Percentiles rank a stretch among this genome's conserved stretches.
Conservation (phyloP, 2,113 vertebrate species). For the Alaudala cheleensis region DNA sequence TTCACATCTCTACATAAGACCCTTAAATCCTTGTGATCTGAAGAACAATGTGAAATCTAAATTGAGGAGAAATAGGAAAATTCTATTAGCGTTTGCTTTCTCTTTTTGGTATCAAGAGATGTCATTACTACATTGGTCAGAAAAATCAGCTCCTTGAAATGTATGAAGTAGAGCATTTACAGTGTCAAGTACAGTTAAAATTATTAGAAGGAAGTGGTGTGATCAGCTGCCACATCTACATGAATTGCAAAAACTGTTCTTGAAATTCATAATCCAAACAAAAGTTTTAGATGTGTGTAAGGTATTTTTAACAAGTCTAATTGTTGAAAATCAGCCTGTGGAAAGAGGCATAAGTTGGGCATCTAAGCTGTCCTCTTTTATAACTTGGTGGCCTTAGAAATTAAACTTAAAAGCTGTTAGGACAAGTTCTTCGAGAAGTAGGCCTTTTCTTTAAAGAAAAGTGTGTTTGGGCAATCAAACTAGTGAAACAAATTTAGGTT, state of each 20-base stretch:
- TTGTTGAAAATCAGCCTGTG: not conserved
- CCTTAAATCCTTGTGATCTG: not conserved
- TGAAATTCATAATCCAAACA: not conserved
- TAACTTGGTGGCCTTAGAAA: not conserved
- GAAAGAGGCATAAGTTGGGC: not conserved
- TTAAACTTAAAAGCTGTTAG: not conserved
- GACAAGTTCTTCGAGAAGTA: not conserved
- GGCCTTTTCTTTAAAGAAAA: not conserved
- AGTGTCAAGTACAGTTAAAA: not conserved
- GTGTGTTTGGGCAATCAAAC: not conserved
- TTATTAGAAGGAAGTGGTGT: not conserved
- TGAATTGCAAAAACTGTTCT: not conserved
- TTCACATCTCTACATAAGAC: not conserved
- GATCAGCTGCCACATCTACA: not conserved
- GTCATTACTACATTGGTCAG: not conserved
- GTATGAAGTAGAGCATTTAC: not conserved
- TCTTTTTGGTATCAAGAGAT: not conserved
- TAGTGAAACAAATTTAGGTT: not conserved
- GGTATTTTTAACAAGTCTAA: not conserved
- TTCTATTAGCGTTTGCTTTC: not conserved
- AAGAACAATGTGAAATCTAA: not conserved
- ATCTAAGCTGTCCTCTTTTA: not conserved
- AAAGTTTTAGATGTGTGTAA: not conserved
- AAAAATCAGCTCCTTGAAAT: not conserved
- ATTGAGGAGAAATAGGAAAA: not conserved